phyloP scores from a whole-genome alignment of 2,888 invertebrate genomes.

The Drosophila conformis region DNA sequence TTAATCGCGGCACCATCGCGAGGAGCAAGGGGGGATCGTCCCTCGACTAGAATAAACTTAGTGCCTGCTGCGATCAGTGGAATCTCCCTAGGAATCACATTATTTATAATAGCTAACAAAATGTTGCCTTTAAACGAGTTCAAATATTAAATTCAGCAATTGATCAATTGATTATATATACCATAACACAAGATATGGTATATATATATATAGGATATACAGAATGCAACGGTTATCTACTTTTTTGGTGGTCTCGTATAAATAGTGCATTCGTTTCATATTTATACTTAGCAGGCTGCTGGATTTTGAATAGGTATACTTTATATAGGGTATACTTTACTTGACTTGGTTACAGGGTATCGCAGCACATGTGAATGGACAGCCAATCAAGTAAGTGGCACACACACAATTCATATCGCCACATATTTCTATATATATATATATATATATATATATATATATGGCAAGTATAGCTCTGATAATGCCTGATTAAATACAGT shows the following conservation, averaged over 20 bases:
- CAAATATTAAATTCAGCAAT: not conserved
- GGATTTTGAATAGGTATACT: not conserved
- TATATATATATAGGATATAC: too few relatives aligned
- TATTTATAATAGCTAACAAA: not conserved
- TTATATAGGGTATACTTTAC: not conserved
- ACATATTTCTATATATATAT: slow-evolving; percentile 2
- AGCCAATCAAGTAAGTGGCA: slow-evolving; percentile 23
- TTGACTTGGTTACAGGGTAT: slow-evolving; percentile 8
- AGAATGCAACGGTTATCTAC: too few relatives aligned
- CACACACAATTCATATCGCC: slow-evolving; percentile 33
- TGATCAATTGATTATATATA: not conserved
- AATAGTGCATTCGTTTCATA: not conserved
- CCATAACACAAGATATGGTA: too few relatives aligned
- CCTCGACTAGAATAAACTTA: not conserved
- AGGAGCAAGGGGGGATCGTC: not conserved
- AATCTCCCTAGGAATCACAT: not conserved
- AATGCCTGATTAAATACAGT: slow-evolving; percentile 68
- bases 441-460: slow-evolving; percentile 2
- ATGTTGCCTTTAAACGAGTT: not conserved
- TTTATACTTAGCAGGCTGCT: not conserved
- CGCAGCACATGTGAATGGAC: slow-evolving; percentile 1
- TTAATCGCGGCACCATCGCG: slow-evolving; percentile 30
- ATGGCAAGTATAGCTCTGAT: slow-evolving; percentile 54
- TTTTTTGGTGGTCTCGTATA: too few relatives aligned
- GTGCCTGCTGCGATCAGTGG: not conserved